Percentiles rank a stretch among this genome's conserved stretches.
Conservation (phyloP, 2,888 invertebrate species). For the Calliopum simillimum region DNA sequence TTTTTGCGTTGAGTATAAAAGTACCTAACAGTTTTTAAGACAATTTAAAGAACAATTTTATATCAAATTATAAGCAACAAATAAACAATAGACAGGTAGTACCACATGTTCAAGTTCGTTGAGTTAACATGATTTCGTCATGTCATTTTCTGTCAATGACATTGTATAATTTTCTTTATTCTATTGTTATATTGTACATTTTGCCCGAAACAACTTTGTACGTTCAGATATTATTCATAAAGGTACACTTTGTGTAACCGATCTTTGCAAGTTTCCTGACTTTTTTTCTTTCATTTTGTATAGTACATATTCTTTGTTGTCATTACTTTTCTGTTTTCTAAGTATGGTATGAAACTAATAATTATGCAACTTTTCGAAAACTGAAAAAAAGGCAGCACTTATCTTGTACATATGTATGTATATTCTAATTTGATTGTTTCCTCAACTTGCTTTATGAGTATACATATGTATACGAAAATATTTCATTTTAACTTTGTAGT, state of each 20-base stretch:
- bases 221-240: not conserved
- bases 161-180: constrained; percentile 38
- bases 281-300: constrained; percentile 6
- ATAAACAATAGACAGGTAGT: not conserved
- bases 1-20: too few relatives aligned
- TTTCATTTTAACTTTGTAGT: not conserved
- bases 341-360: constrained; percentile 7
- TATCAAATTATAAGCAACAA: not conserved
- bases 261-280: not conserved
- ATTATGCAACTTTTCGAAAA: constrained; percentile 12
- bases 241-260: not conserved
- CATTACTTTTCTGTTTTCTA: not conserved
- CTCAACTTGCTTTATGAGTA: too few relatives aligned
- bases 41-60: not conserved
- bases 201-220: not conserved
- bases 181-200: constrained; percentile 10
- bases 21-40: too few relatives aligned
- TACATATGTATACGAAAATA: too few relatives aligned
- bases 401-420: too few relatives aligned
- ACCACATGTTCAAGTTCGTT: constrained; percentile 55
- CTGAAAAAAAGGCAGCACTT: too few relatives aligned
- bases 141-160: constrained; percentile 47
- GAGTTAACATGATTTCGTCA: constrained; percentile 60
- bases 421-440: too few relatives aligned
- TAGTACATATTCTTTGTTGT: not conserved